A percentile compares a stretch with the other conserved stretches of the same genome.
These are phyloP conservation scores for Neopipo cinnamomea DNA, from an alignment of 2,113 vertebrate species.

Conservation along the genomic window DNA sequence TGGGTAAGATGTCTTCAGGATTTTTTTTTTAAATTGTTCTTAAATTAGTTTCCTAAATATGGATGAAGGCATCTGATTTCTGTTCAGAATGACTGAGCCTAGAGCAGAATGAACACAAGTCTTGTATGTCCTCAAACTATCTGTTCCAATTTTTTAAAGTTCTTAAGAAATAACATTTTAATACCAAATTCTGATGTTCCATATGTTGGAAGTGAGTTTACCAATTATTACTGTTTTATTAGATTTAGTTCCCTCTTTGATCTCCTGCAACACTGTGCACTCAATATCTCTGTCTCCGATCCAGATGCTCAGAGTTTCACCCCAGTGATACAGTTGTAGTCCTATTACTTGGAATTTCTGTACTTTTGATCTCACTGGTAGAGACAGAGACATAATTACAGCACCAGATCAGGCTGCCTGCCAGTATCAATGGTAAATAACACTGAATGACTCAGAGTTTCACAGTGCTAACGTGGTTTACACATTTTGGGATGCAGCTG, in stretches of 20 bases:
- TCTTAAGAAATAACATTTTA: conserved; percentile 55
- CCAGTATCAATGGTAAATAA: conserved; percentile 72
- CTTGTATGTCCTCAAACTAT: conserved; percentile 51
- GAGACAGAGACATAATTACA: conserved; percentile 65
- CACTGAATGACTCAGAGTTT: conserved; percentile 62
- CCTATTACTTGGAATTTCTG: conserved; percentile 65
- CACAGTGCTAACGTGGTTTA: conserved; percentile 57
- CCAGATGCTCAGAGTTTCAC: conserved; percentile 57
- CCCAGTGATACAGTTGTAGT: conserved; percentile 49
- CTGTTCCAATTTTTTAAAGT: conserved; percentile 51
- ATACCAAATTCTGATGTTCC: conserved; percentile 50
- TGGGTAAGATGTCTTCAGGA: not conserved
- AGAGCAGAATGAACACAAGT: not conserved
- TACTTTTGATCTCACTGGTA: conserved; percentile 67
- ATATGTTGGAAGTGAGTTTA: conserved; percentile 50
- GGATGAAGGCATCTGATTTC: conserved; percentile 11
- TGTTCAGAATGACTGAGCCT: not conserved
- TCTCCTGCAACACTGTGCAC: conserved; percentile 32
- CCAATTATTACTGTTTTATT: conserved; percentile 62
- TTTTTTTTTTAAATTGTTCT: not conserved
- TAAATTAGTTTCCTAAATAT: conserved; percentile 35
- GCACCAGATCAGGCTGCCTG: conserved; percentile 52
- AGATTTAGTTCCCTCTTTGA: conserved; percentile 66
- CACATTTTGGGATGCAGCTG: conserved; percentile 64
- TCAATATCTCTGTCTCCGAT: conserved; percentile 48